These are phyloP conservation scores for Eonycteris spelaea DNA, from an alignment of 2,113 vertebrate genomes.

Conservation along the genomic window DNA sequence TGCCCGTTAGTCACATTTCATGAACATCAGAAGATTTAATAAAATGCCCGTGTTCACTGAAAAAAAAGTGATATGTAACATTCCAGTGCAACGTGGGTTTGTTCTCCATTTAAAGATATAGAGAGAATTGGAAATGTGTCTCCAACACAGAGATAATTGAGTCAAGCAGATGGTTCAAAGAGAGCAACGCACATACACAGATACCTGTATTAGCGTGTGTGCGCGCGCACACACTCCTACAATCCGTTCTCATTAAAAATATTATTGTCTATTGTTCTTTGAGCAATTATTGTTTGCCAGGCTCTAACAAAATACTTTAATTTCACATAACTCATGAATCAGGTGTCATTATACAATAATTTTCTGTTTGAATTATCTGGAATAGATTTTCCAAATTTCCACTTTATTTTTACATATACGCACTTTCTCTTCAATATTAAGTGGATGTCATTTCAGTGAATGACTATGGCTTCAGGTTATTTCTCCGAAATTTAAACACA, in stretches of 20 bases:
- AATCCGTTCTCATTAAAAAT: neutral
- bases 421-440: neutral
- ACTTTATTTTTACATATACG: neutral
- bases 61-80: neutral
- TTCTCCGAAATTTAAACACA: slow-evolving; percentile 43
- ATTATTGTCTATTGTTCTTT: slow-evolving; percentile 13
- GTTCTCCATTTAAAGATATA: neutral
- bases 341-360: neutral
- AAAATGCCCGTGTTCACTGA: neutral
- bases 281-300: slow-evolving; percentile 19
- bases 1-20: neutral
- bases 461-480: neutral
- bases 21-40: neutral
- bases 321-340: neutral
- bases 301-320: neutral
- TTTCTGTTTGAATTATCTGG: slow-evolving; percentile 3
- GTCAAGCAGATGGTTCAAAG: neutral
- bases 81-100: neutral
- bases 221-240: neutral
- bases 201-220: neutral
- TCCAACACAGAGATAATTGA: neutral
- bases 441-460: neutral
- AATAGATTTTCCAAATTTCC: neutral
- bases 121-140: neutral
- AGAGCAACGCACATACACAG: neutral